Evolutionary conservation across 2,888 invertebrate species (phyloP), one percentile per base, ranked within the genome.

Genomic region (Meghimatium bilineatum): DNA sequence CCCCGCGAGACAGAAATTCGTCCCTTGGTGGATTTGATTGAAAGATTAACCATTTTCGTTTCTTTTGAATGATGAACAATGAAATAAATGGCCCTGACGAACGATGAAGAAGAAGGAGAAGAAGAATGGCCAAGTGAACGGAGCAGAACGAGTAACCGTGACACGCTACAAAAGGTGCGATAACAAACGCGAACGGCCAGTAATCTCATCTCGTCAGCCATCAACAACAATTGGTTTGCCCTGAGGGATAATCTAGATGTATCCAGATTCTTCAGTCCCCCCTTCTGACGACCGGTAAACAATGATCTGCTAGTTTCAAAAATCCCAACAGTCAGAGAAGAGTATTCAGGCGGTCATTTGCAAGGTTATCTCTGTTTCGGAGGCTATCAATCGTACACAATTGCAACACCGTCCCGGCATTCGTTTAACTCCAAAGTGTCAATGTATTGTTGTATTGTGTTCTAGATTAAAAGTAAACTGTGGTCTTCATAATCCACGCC

Each of bases 21-120:
- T 71, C 71, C 56, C n/a, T 5, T 5, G n/a, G 5, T 5, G 29
- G 12, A n/a, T 38, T n/a, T 23, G 38, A 56, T 71, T 23, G 38
- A n/a, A 38, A 71, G 71, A 71, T 71, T 71, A 71, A 36, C 71
- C 38, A 10, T 71, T 71, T 56, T 71, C 36, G 71, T 71, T 71
- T 71, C 38, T 20, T 23, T 38, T 17, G 56, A 56, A 36, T 20
- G 36, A 23, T 6, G 44, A n/a, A 49, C 72, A 74, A 49, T 29
- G 49, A n/a, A 29, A 3, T 14, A 49, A 29, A 3, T 14, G 72
- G 23, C 12, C n/a, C n/a, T n/a, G n/a, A 36, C 8, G 14, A 5
- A 34, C 34, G 38, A 23, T 5, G 69, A 36, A 29, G 34, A 69
- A n/a, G 34, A n/a, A n/a, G n/a, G n/a, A n/a, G n/a, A n/a, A n/a